Percentiles rank a stretch among this genome's conserved stretches.
phyloP scores from a whole-genome alignment of 2,113 vertebrate genomes.

The Aegithalos caudatus region DNA sequence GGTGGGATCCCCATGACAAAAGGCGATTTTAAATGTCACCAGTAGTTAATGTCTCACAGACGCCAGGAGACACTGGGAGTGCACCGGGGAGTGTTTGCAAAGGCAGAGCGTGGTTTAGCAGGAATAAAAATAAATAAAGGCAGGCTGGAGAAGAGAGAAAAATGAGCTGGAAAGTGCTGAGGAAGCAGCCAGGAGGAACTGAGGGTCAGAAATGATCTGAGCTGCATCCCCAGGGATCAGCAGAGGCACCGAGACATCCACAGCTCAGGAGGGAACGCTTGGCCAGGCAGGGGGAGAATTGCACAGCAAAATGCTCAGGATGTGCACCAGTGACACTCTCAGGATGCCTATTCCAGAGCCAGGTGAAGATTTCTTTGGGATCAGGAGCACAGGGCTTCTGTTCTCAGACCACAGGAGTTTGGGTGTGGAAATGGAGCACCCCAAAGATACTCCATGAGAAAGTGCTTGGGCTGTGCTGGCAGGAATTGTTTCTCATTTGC shows the following conservation, averaged over 20 bases:
- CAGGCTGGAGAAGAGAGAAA: not conserved
- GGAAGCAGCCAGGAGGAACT: not conserved
- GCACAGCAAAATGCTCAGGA: fast-evolving
- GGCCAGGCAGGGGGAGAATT: not conserved
- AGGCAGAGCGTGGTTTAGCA: not conserved
- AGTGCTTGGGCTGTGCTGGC: not conserved
- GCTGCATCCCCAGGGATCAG: not conserved
- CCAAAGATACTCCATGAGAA: not conserved
- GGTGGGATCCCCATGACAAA: not conserved
- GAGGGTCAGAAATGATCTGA: not conserved
- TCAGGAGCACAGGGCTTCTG: not conserved
- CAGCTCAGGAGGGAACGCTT: not conserved
- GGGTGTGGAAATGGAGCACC: not conserved
- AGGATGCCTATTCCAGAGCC: not conserved
- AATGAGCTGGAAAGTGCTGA: not conserved
- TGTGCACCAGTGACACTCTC: fast-evolving
- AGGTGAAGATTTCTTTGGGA: not conserved
- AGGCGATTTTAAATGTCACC: not conserved
- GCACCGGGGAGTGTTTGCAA: not conserved
- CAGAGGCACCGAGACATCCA: not conserved
- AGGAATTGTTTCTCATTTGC: not conserved
- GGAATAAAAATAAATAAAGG: not conserved
- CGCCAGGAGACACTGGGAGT: fast-evolving
- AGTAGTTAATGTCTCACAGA: not conserved
- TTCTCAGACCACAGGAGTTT: not conserved